Base-by-base conservation (phyloP, 1,140 invertebrate genomes). In the Temnothorax curvispinosus region DNA sequence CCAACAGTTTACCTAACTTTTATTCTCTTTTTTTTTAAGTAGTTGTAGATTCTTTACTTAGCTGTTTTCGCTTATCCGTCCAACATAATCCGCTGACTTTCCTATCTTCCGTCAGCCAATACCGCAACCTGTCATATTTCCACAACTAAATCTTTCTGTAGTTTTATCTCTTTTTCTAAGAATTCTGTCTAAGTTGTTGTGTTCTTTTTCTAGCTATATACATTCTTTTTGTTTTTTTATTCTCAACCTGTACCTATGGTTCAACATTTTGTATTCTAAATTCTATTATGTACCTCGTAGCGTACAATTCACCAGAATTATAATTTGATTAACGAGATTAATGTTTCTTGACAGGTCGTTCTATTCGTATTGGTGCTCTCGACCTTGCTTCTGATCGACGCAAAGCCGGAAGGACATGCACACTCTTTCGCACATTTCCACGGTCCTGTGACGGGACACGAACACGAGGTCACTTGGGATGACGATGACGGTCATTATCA, bases 341-440 rank as follows among this genome's bases (percentile, higher is more conserved):
- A 78, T 38, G 13, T 71, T 65, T 58, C 27, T 72, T 47, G 11
- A 35, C 74, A 90, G 89, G 35, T 86, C 2, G 11, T 88, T 56
- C 58, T 38, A 11, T 27, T 54, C 15, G 9, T 77, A n/a, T 11
- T 88, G 7, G n/a, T 32, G 15, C 9, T 88, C 47, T 80, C 50
- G 54, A 18, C 38, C 9, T 21, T 88, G 35, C 21, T 78, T 18
- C 9, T 54, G 11, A 18, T 7, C 7, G 35, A 35, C 27, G 87
- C 58, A 2, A 72, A 86, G 0, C 82, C 84, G 32, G 85, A 52
- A 4, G 91, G 90, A 9, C 86, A 93, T 72, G 95, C 95, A 67
- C 94, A 94, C 67, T 95, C 95, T 11, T 95, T 95, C 78, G 94
- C 95, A 80, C 94, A 95, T 85, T 95, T 95, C 78, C 93, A 94